Percentiles rank a stretch among this genome's conserved stretches.
These are phyloP conservation scores for Archivesica marissinica DNA, from an alignment of 1,140 invertebrate species.

Conservation along the genomic window DNA sequence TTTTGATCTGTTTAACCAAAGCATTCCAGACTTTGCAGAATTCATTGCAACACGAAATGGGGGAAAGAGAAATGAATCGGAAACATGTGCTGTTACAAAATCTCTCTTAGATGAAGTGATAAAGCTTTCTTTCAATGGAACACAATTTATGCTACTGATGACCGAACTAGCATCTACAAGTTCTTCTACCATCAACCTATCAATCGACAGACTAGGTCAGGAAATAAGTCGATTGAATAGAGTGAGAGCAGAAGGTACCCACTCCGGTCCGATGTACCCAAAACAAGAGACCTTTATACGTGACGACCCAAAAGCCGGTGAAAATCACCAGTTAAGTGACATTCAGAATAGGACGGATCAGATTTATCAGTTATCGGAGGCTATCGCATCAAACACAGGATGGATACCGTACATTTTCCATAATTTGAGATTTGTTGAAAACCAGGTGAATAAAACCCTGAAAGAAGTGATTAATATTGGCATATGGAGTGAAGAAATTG, in stretches of 20 bases:
- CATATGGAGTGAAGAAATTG: slow-evolving; percentile 29
- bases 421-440: slow-evolving; percentile 66
- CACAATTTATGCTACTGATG: slow-evolving; percentile 64
- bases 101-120: slow-evolving; percentile 46
- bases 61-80: neutral
- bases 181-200: slow-evolving; percentile 59
- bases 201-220: slow-evolving; percentile 62
- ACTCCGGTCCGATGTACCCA: neutral
- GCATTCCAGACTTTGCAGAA: slow-evolving; percentile 43
- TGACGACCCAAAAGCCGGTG: slow-evolving; percentile 38
- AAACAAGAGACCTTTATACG: neutral
- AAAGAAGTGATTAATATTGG: slow-evolving; percentile 47
- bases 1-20: slow-evolving; percentile 50
- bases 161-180: slow-evolving; percentile 68
- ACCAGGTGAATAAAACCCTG: slow-evolving; percentile 66
- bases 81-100: slow-evolving; percentile 20
- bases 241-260: neutral
- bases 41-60: neutral
- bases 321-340: slow-evolving; percentile 23
- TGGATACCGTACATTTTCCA: slow-evolving; percentile 73
- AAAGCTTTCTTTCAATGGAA: slow-evolving; percentile 63
- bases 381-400: slow-evolving; percentile 72
- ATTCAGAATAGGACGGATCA: slow-evolving; percentile 66
- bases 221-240: slow-evolving; percentile 66
- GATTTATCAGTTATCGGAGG: slow-evolving; percentile 65